Evolutionary conservation across 2,888 invertebrate species (phyloP), one percentile per base, ranked within the genome.

Genomic region (Xestoiulus laeticollis): DNA sequence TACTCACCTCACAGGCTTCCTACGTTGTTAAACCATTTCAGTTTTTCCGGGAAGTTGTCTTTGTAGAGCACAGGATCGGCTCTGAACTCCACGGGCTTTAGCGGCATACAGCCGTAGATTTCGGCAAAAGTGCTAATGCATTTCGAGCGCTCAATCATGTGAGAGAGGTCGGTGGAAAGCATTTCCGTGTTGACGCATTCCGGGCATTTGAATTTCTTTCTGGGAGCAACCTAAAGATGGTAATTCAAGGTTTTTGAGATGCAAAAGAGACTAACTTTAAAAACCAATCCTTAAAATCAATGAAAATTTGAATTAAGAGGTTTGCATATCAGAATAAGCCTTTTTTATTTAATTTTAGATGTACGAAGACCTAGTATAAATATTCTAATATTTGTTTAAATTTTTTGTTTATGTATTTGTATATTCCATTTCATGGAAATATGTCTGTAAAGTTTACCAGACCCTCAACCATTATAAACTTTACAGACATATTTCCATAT

Each of bases 181-280:
- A 97, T 98, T 92, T 98, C 98, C 0, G 96, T 97, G 92, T 97
- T 97, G 3, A 95, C 95, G 92, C 98, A 98, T 91, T 98, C 97
- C 0, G 98, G 98, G 91, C 98, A 99, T 92, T 98, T 98, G 93
- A 99, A 99, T 92, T 99, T 99, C 91, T 99, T 98, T 5, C 98
- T 94, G 0, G 98, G 98, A 0, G 98, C 96, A 44, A 98, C 97
- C 96, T 96, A 92, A 84, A 91, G 90, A 86, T 84, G n/a, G 82
- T 30, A 38, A 85, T 38, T 19, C n/a, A 44, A 16, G 10, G 43
- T 85, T 22, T 44, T 8, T 16, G 6, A 38, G n/a, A 19, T 19
- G 59, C 59, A 59, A n/a, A 22, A 59, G n/a, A 5, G 22, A 5
- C n/a, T n/a, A n/a, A n/a, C n/a, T n/a, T n/a, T n/a, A n/a, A n/a